Evolutionary conservation across 2,888 invertebrate genomes (phyloP), one percentile per base, ranked within the genome.

Genomic region (Lottia scabra): DNA sequence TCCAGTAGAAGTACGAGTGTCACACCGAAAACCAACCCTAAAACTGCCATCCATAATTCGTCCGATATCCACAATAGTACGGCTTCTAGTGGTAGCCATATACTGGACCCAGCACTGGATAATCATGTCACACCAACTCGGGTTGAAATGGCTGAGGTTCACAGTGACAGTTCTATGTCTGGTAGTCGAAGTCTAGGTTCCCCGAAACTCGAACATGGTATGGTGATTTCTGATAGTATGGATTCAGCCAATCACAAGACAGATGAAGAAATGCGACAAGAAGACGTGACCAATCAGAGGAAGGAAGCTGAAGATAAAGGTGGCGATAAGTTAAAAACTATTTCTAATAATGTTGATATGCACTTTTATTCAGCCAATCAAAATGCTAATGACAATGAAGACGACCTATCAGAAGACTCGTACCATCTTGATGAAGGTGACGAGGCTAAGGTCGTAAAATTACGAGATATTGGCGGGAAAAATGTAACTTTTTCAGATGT

Each of bases 361-460:
- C 74, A 75, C 75, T 75, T 69, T 74, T 75, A 80, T 83, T 84
- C 87, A 84, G 85, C 86, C 85, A 86, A 85, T 87, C 87, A 87
- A 86, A 87, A 85, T 87, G 86, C 85, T 82, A 83, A 85, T 86
- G 88, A 87, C 86, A 86, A 81, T 84, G 88, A 85, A 81, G 82
- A 81, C 72, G 79, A 75, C 74, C 76, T 72, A 66, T 79, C 81
- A 66, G 68, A 73, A 56, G 70, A 70, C 63, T 71, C 70, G 26
- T 65, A 75, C 68, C 69, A 64, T 38, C 64, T 68, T 45, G 70
- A 70, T 30, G 67, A 67, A 15, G 23, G 63, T 45, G 68, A 68
- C 63, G 72, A 70, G 63, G 66, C 46, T 56, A 48, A 48, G 30
- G 68, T 38, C 38, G 63, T 44, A 44, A 64, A 70, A 63, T 66